Conservation (phyloP, 2,113 vertebrate genomes). For the Ancistrus triradiatus region DNA sequence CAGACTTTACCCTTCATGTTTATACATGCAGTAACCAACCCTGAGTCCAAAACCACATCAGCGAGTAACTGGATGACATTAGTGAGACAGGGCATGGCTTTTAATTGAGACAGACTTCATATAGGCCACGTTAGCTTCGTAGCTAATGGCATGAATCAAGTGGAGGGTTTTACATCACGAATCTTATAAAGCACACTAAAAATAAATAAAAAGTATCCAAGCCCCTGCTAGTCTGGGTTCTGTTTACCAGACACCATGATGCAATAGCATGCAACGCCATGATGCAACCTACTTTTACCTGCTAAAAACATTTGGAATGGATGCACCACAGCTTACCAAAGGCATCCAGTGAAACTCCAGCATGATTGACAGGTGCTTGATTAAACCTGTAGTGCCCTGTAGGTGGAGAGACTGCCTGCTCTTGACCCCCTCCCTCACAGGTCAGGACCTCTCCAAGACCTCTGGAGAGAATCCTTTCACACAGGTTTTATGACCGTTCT, state of each 20-base stretch:
- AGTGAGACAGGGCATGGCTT: no score
- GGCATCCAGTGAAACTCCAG: conserved; percentile 8
- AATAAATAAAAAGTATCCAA: neutral
- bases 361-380: conserved; percentile 51
- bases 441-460: conserved; percentile 48
- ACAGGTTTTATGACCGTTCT: conserved; percentile 18
- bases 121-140: no score
- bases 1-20: no score
- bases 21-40: no score
- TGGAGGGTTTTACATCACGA: no score
- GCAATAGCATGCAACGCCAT: neutral
- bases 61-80: no score
- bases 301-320: conserved; percentile 21
- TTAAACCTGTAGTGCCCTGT: conserved; percentile 58
- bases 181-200: no score
- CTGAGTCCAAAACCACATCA: no score
- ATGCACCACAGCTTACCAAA: no score
- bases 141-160: no score
- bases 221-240: neutral
- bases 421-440: conserved; percentile 53
- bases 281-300: neutral
- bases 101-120: no score
- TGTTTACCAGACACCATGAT: neutral
- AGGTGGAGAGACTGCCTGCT: conserved; percentile 48
- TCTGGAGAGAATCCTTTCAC: conserved; percentile 39